Conservation (phyloP, 2,888 invertebrate species). For the Incurvaria masculella region DNA sequence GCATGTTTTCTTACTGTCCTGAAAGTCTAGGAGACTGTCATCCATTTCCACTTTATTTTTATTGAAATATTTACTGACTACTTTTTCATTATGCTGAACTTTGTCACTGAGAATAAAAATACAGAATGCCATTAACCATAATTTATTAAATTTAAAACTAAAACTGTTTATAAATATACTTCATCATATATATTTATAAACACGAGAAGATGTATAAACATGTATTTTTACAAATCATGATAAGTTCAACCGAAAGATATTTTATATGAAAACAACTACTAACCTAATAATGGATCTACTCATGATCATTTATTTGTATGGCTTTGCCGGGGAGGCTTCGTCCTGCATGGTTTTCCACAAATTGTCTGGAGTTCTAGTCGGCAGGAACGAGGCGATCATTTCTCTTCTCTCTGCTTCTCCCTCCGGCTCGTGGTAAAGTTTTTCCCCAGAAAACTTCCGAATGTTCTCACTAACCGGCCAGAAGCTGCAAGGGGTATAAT, state of each 20-base stretch:
- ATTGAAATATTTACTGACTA: constrained; percentile 39
- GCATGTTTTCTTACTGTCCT: constrained; percentile 29
- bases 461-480: neutral
- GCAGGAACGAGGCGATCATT: constrained; percentile 36
- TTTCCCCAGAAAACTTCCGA: constrained; percentile 15
- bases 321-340: constrained; percentile 26
- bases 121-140: constrained; percentile 13
- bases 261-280: constrained; percentile 15
- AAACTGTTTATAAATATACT: too few relatives aligned
- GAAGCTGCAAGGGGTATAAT: neutral
- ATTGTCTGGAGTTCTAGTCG: constrained; percentile 24
- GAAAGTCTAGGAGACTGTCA: constrained; percentile 40
- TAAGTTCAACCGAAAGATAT: too few relatives aligned
- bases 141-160: constrained; percentile 3
- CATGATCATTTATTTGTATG: constrained; percentile 33
- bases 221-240: too few relatives aligned
- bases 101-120: constrained; percentile 33
- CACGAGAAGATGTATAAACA: too few relatives aligned
- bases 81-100: constrained; percentile 19
- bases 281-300: constrained; percentile 25
- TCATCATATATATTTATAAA: too few relatives aligned
- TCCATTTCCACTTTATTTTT: constrained; percentile 30
- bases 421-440: constrained; percentile 37
- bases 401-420: constrained; percentile 40
- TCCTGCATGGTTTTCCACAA: constrained; percentile 29